Percentiles rank a stretch among this genome's conserved stretches.
phyloP scores from a whole-genome alignment of 2,797 vertebrate species.

The Sebastes iracundus region DNA sequence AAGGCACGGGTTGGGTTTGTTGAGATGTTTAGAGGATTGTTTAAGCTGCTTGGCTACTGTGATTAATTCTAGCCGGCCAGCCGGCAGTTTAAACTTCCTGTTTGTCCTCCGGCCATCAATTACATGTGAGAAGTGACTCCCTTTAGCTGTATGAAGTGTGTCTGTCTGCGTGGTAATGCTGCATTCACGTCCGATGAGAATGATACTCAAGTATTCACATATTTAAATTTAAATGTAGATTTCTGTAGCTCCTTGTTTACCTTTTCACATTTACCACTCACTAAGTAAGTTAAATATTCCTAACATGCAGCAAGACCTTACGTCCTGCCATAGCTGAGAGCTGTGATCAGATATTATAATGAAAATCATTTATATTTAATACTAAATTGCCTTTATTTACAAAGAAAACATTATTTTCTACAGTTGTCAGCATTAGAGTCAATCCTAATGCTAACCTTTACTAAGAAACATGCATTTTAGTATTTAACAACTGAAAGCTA shows the following conservation, averaged over 20 bases:
- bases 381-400: background rate
- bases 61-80: background rate
- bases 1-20: constrained; percentile 22
- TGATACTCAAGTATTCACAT: background rate
- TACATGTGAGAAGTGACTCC: background rate
- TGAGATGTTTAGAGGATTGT: background rate
- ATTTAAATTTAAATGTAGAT: background rate
- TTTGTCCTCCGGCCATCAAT: background rate
- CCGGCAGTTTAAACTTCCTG: background rate
- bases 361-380: background rate
- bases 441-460: background rate
- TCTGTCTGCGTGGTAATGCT: background rate
- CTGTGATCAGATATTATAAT: background rate
- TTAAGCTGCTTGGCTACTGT: constrained; percentile 1
- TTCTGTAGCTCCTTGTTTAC: background rate
- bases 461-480: background rate
- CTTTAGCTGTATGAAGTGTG: background rate
- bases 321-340: background rate
- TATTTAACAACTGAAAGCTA: background rate
- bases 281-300: background rate
- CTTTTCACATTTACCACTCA: background rate
- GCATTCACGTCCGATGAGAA: constrained; percentile 8
- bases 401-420: background rate
- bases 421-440: background rate
- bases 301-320: background rate